Evolutionary conservation across 2,888 invertebrate species (phyloP), one percentile per base, ranked within the genome.

Genomic region (Diachrysia chrysitis): DNA sequence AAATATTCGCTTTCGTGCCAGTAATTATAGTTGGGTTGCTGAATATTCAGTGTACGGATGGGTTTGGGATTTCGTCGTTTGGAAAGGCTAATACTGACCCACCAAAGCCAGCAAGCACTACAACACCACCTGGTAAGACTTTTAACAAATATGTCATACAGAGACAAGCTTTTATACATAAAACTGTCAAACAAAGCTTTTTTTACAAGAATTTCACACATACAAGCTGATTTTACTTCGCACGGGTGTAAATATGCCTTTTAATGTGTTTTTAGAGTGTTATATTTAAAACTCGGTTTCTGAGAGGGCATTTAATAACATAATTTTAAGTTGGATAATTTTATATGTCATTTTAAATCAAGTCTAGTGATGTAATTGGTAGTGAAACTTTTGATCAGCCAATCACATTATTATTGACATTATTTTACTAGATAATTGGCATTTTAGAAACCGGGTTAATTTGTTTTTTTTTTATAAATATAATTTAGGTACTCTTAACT

Each of bases 51-150:
- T 83, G 83, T 10, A 72, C 83, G 25, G 82, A 91, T 66, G 87
- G 89, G 56, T 93, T 94, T 73, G 93, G 93, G 51, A 92, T 93
- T 61, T 93, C 93, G 3, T 93, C 94, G 10, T 94, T 94, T 73
- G 94, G 94, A 63, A 92, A 93, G 78, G 93, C 94, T 29, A 92
- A 92, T 71, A 94, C 94, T 0, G 94, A 94, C 23, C 89, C 94
- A 4, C 92, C 94, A 63, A 92, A 88, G 78, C 91, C 92, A 25
- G 87, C 89, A 25, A 91, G 92, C 23, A 91, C 93, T 0, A 92
- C 94, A 23, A 85, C 89, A 65, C 80, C 92, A 23, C 93, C 92
- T 63, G 94, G 94, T 94, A 94, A 94, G 94, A 90, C 65, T 74
- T 64, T 60, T 51, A 63, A 48, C 17, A 17, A 60, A n/a, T 42